These are phyloP conservation scores for Probaryconus sp. DNA, from an alignment of 1,140 invertebrate genomes.

Conservation along the genomic window DNA sequence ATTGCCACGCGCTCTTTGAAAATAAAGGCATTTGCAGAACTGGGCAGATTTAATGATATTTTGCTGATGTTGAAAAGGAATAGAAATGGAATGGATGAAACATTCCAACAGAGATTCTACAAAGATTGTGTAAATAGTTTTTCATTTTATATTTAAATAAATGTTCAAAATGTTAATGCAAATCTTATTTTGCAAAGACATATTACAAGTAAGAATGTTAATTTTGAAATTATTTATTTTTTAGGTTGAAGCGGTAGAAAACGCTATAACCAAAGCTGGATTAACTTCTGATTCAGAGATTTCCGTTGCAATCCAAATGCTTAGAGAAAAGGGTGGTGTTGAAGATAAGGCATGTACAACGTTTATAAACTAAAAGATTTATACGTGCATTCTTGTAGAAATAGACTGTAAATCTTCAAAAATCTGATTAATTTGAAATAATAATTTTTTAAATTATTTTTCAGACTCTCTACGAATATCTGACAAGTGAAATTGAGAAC, in stretches of 20 bases:
- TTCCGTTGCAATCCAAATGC: constrained; percentile 69
- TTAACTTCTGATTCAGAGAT: constrained; percentile 74
- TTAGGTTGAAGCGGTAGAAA: constrained; percentile 75
- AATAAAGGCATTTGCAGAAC: constrained; percentile 80
- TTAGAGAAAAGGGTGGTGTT: constrained; percentile 74
- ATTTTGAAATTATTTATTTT: constrained; percentile 43
- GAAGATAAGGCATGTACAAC: constrained; percentile 68
- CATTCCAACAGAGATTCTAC: constrained; percentile 74
- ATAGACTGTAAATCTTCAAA: too few relatives aligned
- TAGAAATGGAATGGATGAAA: constrained; percentile 80
- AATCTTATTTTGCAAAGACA: constrained; percentile 34
- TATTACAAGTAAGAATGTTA: constrained; percentile 2
- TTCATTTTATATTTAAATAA: too few relatives aligned
- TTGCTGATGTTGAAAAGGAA: constrained; percentile 80
- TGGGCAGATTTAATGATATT: constrained; percentile 82
- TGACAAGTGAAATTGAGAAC: constrained; percentile 52
- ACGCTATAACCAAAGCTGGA: constrained; percentile 65
- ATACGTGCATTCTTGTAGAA: too few relatives aligned
- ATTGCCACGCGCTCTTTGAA: constrained; percentile 85
- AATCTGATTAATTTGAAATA: not conserved
- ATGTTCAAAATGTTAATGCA: constrained; percentile 77
- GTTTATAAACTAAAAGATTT: constrained; percentile 11
- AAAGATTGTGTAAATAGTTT: constrained; percentile 80
- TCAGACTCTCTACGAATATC: constrained; percentile 69
- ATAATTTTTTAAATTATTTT: constrained; percentile 32